Evolutionary conservation across 2,888 invertebrate species (phyloP).

Genomic region (Thecophora atra): DNA sequence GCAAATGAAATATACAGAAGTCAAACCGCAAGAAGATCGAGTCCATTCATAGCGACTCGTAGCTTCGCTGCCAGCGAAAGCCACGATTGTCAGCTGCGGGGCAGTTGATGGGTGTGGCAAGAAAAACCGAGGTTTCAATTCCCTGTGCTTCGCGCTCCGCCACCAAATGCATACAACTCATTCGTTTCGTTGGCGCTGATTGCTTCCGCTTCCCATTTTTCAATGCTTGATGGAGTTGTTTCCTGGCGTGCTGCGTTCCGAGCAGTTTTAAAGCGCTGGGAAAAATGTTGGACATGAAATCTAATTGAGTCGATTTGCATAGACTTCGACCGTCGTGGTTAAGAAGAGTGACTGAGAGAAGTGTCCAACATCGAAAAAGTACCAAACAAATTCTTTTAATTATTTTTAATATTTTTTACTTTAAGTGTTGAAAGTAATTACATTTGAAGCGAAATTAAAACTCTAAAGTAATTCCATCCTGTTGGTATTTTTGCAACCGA

Average conservation of each 20-base stretch:
- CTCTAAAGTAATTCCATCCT: neutral
- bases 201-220: constrained; percentile 5
- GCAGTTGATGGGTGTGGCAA: neutral
- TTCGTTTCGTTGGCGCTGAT: constrained; percentile 4
- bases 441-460: neutral
- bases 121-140: too few species aligned
- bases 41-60: neutral
- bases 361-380: neutral
- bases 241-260: neutral
- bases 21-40: neutral
- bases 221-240: neutral
- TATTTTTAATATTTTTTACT: neutral
- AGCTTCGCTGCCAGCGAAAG: neutral
- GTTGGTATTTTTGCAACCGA: neutral
- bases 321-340: neutral
- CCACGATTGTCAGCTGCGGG: too few species aligned
- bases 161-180: neutral
- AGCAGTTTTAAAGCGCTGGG: neutral
- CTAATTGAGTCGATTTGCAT: neutral
- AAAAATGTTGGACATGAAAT: constrained; percentile 5
- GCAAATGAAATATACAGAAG: neutral
- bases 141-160: neutral
- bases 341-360: neutral
- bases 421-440: neutral
- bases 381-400: neutral